Percentiles rank a stretch among this genome's conserved stretches.
Conservation (phyloP, 2,888 invertebrate genomes). For the Acleris emargana region DNA sequence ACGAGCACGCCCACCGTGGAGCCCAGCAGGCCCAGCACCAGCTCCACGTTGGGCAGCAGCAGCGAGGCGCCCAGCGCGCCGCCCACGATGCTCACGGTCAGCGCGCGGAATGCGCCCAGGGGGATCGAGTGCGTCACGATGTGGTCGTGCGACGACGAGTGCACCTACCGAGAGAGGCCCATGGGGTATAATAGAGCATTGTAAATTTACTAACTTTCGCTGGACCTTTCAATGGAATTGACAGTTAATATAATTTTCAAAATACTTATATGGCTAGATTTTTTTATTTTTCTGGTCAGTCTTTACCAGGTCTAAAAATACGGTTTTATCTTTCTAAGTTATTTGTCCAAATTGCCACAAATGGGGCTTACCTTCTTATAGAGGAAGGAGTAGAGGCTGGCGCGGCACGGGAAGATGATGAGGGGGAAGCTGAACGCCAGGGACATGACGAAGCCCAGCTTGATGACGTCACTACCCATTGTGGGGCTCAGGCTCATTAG, state of each 20-base stretch:
- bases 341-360: too few relatives aligned
- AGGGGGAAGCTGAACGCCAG: slow-evolving; percentile 98
- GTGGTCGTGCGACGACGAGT: slow-evolving; percentile 86
- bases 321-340: too few relatives aligned
- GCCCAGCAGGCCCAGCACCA: slow-evolving; percentile 96
- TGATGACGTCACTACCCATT: slow-evolving; percentile 93
- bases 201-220: too few relatives aligned
- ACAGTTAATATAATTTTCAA: too few relatives aligned
- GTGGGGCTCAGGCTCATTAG: slow-evolving; percentile 93
- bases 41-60: slow-evolving; percentile 95
- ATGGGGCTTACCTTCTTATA: slow-evolving; percentile 87
- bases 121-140: slow-evolving; percentile 89
- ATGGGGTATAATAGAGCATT: too few relatives aligned
- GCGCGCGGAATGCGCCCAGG: slow-evolving; percentile 90
- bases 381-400: slow-evolving; percentile 95
- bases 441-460: slow-evolving; percentile 96
- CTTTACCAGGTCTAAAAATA: too few relatives aligned
- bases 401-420: slow-evolving; percentile 97
- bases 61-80: slow-evolving; percentile 91
- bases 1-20: slow-evolving; percentile 97
- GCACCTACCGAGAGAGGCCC: slow-evolving; percentile 86
- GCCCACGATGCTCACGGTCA: slow-evolving; percentile 91
- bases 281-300: too few relatives aligned
- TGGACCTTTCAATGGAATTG: too few relatives aligned
- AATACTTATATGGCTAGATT: too few relatives aligned